These are phyloP conservation scores for Brachionus paranguensis DNA, from an alignment of 1,140 invertebrate genomes.

Conservation along the genomic window DNA sequence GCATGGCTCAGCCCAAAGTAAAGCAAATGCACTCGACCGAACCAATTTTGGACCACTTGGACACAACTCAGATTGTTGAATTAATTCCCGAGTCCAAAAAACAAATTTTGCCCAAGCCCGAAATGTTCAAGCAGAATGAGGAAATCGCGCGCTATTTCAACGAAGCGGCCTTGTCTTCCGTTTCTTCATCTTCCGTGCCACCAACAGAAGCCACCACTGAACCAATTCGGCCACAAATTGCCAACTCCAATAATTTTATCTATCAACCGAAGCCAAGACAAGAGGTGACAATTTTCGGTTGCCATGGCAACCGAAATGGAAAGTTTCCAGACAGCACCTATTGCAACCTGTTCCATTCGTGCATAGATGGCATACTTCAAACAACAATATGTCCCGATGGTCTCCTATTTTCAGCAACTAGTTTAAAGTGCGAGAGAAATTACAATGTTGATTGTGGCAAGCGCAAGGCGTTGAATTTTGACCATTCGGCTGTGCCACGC, in stretches of 20 bases:
- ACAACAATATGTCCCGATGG: slow-evolving; percentile 10
- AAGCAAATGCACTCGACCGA: not conserved
- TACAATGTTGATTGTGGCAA: slow-evolving; percentile 6
- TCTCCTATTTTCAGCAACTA: not conserved
- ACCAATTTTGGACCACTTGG: not conserved
- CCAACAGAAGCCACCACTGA: not conserved
- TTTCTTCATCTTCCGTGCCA: not conserved
- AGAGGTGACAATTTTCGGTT: not conserved
- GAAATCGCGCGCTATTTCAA: slow-evolving; percentile 17
- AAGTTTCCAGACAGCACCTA: not conserved
- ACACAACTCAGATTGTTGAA: not conserved
- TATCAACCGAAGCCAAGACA: not conserved
- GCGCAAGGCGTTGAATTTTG: not conserved
- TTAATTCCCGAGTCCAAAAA: not conserved
- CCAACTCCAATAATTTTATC: not conserved
- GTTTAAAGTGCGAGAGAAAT: slow-evolving; percentile 9
- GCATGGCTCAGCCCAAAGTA: not conserved
- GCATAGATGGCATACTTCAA: not conserved
- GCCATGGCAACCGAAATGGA: not conserved
- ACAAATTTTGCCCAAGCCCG: slow-evolving; percentile 5
- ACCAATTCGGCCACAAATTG: not conserved
- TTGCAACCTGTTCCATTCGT: slow-evolving; percentile 33
- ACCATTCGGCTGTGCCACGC: not conserved
- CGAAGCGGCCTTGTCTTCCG: not conserved
- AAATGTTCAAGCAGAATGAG: slow-evolving; percentile 12